Conservation (phyloP, 2,113 vertebrate species). For the Sinocyclocheilus maitianheensis region DNA sequence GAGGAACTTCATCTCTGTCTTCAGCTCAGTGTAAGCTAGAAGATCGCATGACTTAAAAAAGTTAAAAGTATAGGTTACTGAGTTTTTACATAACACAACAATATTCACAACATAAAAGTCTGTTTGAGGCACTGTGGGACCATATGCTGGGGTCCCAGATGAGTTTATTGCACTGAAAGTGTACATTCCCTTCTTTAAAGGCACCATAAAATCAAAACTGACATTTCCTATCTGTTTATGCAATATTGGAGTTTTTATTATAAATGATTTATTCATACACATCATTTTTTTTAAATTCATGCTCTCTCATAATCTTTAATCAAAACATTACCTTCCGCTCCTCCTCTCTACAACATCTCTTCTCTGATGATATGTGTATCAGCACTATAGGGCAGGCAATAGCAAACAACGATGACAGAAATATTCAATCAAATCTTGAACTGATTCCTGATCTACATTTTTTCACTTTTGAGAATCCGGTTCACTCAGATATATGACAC, state of each 20-base stretch:
- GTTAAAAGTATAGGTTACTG: neutral
- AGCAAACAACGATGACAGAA: neutral
- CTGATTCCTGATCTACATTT: neutral
- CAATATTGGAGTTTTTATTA: neutral
- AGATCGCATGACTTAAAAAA: neutral
- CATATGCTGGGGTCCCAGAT: neutral
- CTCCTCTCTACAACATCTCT: neutral
- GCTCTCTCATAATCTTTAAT: neutral
- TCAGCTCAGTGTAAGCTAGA: neutral
- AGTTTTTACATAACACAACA: neutral
- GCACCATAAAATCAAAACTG: neutral
- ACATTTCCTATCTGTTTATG: neutral
- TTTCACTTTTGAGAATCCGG: neutral
- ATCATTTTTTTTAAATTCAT: neutral
- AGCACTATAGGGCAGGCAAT: neutral
- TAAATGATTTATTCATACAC: neutral
- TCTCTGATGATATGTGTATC: neutral
- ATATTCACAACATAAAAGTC: neutral
- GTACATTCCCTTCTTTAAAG: neutral
- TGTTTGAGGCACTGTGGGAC: neutral
- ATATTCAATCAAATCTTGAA: neutral
- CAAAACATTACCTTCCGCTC: neutral
- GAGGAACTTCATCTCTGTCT: neutral
- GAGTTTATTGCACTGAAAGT: neutral
- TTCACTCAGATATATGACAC: neutral